These are phyloP conservation scores for Ophthalmolycus amberensis DNA, from an alignment of 2,113 vertebrate species.

Conservation along the genomic window DNA sequence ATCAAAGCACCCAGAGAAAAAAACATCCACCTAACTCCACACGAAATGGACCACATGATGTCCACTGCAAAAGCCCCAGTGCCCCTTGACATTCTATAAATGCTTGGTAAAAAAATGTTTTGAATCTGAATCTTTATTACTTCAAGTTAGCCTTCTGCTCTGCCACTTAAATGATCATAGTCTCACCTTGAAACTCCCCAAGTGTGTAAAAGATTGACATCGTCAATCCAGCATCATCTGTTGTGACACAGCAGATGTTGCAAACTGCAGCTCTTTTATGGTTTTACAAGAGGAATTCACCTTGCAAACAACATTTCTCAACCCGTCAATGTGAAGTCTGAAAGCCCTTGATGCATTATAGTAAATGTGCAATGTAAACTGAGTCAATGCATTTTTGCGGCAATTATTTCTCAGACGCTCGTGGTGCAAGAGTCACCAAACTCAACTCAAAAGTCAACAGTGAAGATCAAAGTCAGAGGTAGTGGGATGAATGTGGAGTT, in stretches of 20 bases:
- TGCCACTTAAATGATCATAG: neutral
- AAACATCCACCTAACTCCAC: neutral
- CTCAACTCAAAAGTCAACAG: neutral
- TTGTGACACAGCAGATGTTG: neutral
- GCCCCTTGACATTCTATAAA: neutral
- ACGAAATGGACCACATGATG: neutral
- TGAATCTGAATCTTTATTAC: neutral
- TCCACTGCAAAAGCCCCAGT: neutral
- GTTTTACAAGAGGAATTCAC: neutral
- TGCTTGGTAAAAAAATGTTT: neutral
- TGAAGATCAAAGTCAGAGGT: neutral
- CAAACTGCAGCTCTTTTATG: neutral
- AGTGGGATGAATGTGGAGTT: neutral
- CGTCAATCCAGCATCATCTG: neutral
- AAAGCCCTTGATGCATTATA: neutral
- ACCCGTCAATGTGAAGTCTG: neutral
- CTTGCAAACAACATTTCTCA: neutral
- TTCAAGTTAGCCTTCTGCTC: neutral
- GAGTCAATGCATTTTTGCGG: neutral
- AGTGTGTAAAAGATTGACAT: neutral
- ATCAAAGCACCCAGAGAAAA: neutral
- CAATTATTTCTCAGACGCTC: neutral
- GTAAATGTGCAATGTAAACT: neutral
- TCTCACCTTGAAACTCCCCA: neutral
- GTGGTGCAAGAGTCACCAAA: neutral